Conservation (phyloP, 1,140 invertebrate genomes). For the Magallana angulata region DNA sequence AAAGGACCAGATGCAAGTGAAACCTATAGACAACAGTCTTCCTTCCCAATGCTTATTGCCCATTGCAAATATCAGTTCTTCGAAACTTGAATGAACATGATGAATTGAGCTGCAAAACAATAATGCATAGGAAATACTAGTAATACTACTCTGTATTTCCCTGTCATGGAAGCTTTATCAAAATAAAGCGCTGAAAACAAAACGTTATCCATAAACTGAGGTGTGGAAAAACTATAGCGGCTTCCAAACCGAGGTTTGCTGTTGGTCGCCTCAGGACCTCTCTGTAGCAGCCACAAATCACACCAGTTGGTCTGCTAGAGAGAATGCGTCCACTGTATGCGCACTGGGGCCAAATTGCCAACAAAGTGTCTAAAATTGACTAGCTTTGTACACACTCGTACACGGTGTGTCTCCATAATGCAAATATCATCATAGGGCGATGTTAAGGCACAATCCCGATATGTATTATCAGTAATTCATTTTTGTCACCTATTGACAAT, state of each 20-base stretch:
- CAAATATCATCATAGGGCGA: constrained; percentile 28
- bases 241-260: background rate
- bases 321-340: background rate
- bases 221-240: background rate
- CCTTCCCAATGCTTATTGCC: background rate
- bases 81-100: background rate
- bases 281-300: background rate
- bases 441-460: constrained; percentile 34
- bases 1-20: background rate
- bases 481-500: constrained; percentile 21
- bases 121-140: background rate
- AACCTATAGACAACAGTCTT: background rate
- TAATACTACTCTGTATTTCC: background rate
- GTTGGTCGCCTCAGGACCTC: background rate
- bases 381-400: background rate
- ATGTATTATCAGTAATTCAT: background rate
- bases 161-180: background rate
- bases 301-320: background rate
- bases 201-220: background rate
- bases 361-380: constrained; percentile 4
- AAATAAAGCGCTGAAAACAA: background rate
- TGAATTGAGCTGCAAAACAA: background rate
- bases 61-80: background rate
- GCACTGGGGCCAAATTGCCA: background rate
- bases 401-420: background rate